phyloP scores from a whole-genome alignment of 1,140 invertebrate species.

The Drosophila willistoni region DNA sequence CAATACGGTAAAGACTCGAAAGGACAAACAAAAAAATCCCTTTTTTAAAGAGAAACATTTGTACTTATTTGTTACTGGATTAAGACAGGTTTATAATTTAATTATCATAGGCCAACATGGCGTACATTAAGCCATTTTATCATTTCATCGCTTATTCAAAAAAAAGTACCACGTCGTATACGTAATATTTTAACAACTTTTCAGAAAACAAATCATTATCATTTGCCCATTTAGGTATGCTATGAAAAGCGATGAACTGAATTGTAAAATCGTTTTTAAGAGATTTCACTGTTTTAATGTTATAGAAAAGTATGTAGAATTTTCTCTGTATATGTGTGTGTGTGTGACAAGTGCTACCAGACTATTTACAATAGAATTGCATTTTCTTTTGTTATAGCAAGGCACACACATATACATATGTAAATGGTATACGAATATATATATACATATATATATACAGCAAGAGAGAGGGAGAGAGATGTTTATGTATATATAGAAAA shows the following conservation, averaged over 20 bases:
- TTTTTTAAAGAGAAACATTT: not conserved
- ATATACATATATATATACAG: slow-evolving; percentile 20
- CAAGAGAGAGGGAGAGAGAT: too few relatives aligned
- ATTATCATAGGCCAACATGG: too few relatives aligned
- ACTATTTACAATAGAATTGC: slow-evolving; percentile 78
- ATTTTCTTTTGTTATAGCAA: slow-evolving; percentile 68
- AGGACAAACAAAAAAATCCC: not conserved
- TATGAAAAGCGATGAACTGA: not conserved
- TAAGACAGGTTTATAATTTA: not conserved
- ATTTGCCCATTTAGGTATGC: not conserved
- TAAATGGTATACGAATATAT: not conserved
- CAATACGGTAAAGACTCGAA: slow-evolving; percentile 35
- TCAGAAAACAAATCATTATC: too few relatives aligned
- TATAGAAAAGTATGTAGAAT: not conserved
- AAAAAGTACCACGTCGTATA: not conserved
- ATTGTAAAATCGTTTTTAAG: not conserved
- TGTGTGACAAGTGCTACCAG: slow-evolving; percentile 47
- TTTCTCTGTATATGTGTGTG: slow-evolving; percentile 17
- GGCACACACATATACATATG: not conserved
- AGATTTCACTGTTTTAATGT: not conserved
- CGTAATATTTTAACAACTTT: not conserved
- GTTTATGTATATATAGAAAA: not conserved
- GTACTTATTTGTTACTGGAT: not conserved
- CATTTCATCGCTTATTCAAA: not conserved
- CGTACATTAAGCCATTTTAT: too few relatives aligned